Evolutionary conservation across 2,888 invertebrate species (phyloP), one percentile per base, ranked within the genome.

Genomic region (Catocala fraxini): DNA sequence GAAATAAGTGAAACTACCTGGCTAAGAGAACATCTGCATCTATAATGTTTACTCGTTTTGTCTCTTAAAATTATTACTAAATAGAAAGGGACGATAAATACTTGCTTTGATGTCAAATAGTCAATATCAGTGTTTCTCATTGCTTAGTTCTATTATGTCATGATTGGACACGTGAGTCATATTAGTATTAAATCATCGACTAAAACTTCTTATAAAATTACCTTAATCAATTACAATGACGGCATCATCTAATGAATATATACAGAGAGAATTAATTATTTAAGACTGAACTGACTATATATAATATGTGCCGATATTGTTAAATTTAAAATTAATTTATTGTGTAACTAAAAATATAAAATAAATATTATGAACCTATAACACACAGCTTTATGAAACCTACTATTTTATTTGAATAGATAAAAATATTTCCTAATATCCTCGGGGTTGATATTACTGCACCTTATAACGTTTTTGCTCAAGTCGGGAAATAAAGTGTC

Each of bases 171-270:
- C 13, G 51, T 75, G 67, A 71, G 51, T 75, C 67, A 73, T 65
- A 52, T 66, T 68, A 51, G 49, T 65, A 59, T 75, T 73, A 67
- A 69, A 59, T 71, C 71, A 75, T 58, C 63, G 60, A 57, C 51
- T 63, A 59, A 63, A 51, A 56, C 41, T 53, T 65, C 66, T 67
- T 65, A 49, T 56, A 51, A 42, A 63, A 45, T 61, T 66, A 64
- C 65, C 66, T 69, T 71, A 62, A 60, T 67, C 75, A 74, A 79
- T 83, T 75, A 79, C 75, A 79, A 68, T 70, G 35, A 63, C 71
- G 53, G 59, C 57, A 63, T 68, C 58, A 70, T 60, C 46, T 25
- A 25, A 25, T 25, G 25, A 25, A 25, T 25, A 25, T 25, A 25
- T 25, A 1, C 15, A 15, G 9, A 6, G 3, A 15, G 10, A 7